Percentiles rank a stretch among this genome's conserved stretches.
Evolutionary conservation across 2,888 invertebrate species (phyloP).

Genomic region (Exephanes ischioxanthus): DNA sequence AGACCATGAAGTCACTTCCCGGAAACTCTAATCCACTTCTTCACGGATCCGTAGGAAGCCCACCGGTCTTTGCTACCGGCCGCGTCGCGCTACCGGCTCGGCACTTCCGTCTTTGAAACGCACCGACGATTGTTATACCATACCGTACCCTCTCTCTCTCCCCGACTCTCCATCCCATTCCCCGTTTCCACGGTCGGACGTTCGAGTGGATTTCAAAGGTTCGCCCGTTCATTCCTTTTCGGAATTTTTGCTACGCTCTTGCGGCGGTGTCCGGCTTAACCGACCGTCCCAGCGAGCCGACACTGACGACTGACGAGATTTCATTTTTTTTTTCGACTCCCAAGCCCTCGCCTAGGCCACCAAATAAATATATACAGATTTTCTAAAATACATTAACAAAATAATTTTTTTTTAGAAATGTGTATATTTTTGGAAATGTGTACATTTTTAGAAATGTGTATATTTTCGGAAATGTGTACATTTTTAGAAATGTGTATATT

Average conservation of each 20-base stretch:
- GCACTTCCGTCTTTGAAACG: conserved; percentile 70
- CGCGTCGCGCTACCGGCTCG: conserved; percentile 50
- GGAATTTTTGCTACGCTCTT: background rate
- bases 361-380: too few relatives aligned
- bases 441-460: too few relatives aligned
- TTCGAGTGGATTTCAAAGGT: conserved; percentile 38
- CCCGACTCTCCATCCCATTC: background rate
- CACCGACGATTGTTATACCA: conserved; percentile 59
- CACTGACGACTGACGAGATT: background rate
- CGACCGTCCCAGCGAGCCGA: conserved; percentile 2
- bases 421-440: too few relatives aligned
- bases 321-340: background rate
- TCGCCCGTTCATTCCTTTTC: conserved; percentile 11
- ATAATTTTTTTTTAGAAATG: background rate
- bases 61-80: conserved; percentile 65
- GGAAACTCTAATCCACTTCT: conserved; percentile 74
- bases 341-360: background rate
- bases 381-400: background rate
- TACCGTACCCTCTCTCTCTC: background rate
- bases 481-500: too few relatives aligned
- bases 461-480: too few relatives aligned
- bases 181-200: background rate
- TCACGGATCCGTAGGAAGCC: conserved; percentile 73
- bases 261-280: background rate
- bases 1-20: conserved; percentile 74